These are phyloP conservation scores for Saimiri boliviensis DNA, from an alignment of 2,113 vertebrate species.

Conservation along the genomic window DNA sequence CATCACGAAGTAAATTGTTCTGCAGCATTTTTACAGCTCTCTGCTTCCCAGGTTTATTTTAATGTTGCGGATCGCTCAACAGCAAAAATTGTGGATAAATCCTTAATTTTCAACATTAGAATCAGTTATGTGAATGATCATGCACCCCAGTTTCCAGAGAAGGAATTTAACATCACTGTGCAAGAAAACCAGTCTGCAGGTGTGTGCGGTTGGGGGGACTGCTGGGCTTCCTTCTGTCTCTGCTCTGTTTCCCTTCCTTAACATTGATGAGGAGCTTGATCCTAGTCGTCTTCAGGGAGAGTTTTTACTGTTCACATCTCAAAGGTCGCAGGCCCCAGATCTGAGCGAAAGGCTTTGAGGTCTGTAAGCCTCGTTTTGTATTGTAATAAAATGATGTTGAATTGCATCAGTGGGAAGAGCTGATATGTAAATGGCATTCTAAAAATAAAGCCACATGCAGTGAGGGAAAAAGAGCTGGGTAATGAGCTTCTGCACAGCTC, in stretches of 20 bases:
- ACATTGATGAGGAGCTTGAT: not conserved
- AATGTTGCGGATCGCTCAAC: conserved; percentile 70
- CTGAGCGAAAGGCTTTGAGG: not conserved
- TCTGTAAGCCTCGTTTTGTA: not conserved
- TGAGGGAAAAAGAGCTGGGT: fast-evolving
- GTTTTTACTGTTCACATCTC: not conserved
- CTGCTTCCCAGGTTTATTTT: conserved; percentile 83
- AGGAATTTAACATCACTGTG: conserved; percentile 29
- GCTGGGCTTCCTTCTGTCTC: not conserved
- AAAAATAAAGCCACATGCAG: not conserved
- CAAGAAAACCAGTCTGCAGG: conserved; percentile 78
- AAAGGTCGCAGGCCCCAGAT: not conserved
- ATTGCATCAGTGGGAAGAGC: not conserved
- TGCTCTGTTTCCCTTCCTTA: not conserved
- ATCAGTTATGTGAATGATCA: conserved; percentile 90
- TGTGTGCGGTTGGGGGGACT: not conserved
- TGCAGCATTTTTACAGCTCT: not conserved
- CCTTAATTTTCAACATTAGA: conserved; percentile 86
- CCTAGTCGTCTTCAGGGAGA: not conserved
- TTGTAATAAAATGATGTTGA: not conserved
- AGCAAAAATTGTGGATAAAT: conserved; percentile 53
- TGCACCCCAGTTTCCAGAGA: conserved; percentile 77
- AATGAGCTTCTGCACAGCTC: fast-evolving
- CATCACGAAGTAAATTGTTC: fast-evolving
- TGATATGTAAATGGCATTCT: not conserved